Percentiles rank a stretch among this genome's conserved stretches.
Conservation (phyloP, 2,797 vertebrate species). For the Otolemur crassicaudatus region DNA sequence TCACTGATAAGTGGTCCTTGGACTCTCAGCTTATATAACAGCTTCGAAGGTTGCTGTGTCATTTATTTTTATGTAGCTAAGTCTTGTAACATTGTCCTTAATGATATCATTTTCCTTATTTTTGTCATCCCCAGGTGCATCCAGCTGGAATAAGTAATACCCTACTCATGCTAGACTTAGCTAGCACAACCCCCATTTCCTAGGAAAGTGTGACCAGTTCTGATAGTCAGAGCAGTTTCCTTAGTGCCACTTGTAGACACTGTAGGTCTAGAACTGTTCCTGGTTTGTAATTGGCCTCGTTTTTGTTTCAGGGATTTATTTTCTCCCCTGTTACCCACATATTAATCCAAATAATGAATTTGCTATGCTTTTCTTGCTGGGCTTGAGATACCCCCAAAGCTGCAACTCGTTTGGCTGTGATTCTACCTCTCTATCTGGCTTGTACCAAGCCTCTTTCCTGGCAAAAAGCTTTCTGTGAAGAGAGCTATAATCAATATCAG, state of each 20-base stretch:
- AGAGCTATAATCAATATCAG: neutral
- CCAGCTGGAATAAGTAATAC: neutral
- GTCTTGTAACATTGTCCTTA: neutral
- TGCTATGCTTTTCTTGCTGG: neutral
- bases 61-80: conserved; percentile 19
- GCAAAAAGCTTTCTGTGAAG: neutral
- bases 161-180: neutral
- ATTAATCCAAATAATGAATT: neutral
- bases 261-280: neutral
- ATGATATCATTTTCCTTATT: conserved; percentile 37
- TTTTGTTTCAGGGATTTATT: neutral
- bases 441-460: neutral
- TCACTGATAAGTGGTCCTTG: conserved; percentile 31
- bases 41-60: conserved; percentile 29
- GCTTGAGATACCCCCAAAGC: neutral
- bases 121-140: neutral
- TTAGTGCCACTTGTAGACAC: neutral
- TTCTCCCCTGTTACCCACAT: neutral
- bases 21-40: conserved; percentile 25
- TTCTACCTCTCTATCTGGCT: neutral
- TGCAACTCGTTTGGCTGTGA: neutral
- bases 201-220: neutral
- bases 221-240: neutral
- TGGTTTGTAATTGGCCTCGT: neutral
- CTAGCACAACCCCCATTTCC: neutral